Base-by-base conservation (phyloP, 2,797 vertebrate species). In the Agapornis canus region DNA sequence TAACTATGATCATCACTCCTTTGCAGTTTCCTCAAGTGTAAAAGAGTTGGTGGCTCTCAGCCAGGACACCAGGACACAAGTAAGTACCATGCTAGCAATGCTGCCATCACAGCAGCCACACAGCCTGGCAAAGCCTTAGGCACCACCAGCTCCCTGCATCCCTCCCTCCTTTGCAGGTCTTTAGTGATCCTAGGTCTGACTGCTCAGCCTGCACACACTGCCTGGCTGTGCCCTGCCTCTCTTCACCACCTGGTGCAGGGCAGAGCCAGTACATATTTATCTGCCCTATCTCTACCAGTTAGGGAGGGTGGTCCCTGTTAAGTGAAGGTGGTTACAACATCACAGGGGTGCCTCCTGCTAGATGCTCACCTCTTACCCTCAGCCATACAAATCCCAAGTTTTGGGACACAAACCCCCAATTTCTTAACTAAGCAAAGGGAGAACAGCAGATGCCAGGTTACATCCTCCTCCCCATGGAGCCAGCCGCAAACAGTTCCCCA, bases 381-480 rank as follows among this genome's bases (percentile, higher is more conserved):
- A 23, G n/a, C 54, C 11, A 4, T 8, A 4, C 7, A 68, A 60
- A 64, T 2, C 49, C 15, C 35, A 8, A 13, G 5, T 32, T 85
- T n/a, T 52, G 20, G 56, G 39, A 9, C 42, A 17, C 17, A 81
- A 29, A 23, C 15, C 19, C 7, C 3, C 16, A 11, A 4, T 6
- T 16, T 48, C 57, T 43, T 52, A 61, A 5, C 8, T 39, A 23
- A 63, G 43, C n/a, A 65, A 54, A n/a, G 52, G 31, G 31, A 52
- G 60, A 71, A 3, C 19, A 86, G 27, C 78, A 86, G 68, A 49
- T 11, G 29, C 26, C 52, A 69, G 56, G 27, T 23, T 9, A 2
- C 40, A 21, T 2, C 69, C 64, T 66, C 18, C 26, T 56, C 18
- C 26, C n/a, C 23, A 4, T 0, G 0, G 72, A 2, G 75, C 59